Percentiles rank a stretch among this genome's conserved stretches.
phyloP scores from a whole-genome alignment of 1,140 invertebrate genomes.

The Ectropis grisescens region DNA sequence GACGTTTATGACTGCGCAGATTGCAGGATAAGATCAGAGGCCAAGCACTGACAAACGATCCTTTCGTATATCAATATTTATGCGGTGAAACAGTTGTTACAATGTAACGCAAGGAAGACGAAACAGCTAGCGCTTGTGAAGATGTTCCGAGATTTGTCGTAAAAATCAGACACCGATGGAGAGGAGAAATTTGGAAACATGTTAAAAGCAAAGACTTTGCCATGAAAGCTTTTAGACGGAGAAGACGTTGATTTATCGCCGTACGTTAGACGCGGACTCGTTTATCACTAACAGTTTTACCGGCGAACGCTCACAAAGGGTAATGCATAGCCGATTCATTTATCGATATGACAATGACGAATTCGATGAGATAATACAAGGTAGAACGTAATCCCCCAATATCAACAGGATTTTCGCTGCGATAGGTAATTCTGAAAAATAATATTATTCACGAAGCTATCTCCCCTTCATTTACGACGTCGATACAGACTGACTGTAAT shows the following conservation, averaged over 20 bases:
- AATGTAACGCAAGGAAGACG: too few relatives aligned
- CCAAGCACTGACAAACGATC: too few relatives aligned
- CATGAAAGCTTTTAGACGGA: conserved; percentile 10
- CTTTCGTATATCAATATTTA: too few relatives aligned
- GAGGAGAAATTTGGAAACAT: conserved; percentile 3
- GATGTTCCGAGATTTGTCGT: too few relatives aligned
- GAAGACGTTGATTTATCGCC: conserved; percentile 32
- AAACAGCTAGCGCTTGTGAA: too few relatives aligned
- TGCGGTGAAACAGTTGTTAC: too few relatives aligned
- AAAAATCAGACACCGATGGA: conserved; percentile 10
- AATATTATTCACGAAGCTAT: too few relatives aligned
- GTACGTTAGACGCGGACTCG: conserved; percentile 27
- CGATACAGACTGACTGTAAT: too few relatives aligned
- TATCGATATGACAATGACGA: conserved; percentile 30
- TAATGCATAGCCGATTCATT: conserved; percentile 31
- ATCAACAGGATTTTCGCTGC: neutral
- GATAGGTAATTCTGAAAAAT: neutral
- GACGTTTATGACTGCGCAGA: too few relatives aligned
- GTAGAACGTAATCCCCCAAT: neutral
- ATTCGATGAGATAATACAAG: conserved; percentile 24
- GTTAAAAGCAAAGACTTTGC: conserved; percentile 6
- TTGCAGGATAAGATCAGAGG: too few relatives aligned
- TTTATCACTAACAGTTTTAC: conserved; percentile 41
- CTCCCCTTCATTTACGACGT: too few relatives aligned
- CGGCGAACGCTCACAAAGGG: conserved; percentile 28